These are phyloP conservation scores for Pipistrellus kuhlii DNA, from an alignment of 2,797 vertebrate genomes.

Conservation along the genomic window DNA sequence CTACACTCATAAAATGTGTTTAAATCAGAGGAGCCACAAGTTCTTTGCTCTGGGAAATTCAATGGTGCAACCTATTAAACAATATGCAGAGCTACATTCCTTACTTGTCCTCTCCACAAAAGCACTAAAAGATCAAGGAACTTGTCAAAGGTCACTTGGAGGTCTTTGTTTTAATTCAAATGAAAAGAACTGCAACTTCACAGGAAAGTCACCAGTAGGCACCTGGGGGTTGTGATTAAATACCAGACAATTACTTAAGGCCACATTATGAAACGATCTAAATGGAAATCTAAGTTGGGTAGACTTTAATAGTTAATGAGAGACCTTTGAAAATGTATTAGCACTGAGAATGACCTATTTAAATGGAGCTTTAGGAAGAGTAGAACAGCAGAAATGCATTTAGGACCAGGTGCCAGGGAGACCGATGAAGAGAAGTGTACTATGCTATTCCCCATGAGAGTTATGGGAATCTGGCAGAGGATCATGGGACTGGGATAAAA, in stretches of 20 bases:
- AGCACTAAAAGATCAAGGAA: not conserved
- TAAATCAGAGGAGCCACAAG: not conserved
- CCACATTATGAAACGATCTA: conserved; percentile 4
- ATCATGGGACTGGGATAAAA: not conserved
- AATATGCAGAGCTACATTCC: not conserved
- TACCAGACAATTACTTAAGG: not conserved
- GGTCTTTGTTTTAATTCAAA: conserved; percentile 36
- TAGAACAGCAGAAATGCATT: not conserved
- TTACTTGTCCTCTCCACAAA: not conserved
- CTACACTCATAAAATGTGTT: not conserved
- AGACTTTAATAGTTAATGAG: not conserved
- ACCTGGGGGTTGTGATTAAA: not conserved
- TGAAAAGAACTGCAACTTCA: not conserved
- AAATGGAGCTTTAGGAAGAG: not conserved
- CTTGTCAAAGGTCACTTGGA: not conserved
- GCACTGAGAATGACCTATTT: not conserved
- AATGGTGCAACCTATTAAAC: not conserved
- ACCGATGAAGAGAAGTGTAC: not conserved
- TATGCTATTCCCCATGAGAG: not conserved
- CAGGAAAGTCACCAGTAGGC: not conserved
- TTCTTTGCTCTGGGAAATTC: not conserved
- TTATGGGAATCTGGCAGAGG: not conserved
- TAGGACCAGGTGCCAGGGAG: not conserved
- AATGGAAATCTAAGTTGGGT: not conserved
- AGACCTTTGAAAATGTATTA: not conserved